These are phyloP conservation scores for Pentamera pediparva DNA, from an alignment of 53 echinoderm and acorn worm genomes.

Conservation along the genomic window DNA sequence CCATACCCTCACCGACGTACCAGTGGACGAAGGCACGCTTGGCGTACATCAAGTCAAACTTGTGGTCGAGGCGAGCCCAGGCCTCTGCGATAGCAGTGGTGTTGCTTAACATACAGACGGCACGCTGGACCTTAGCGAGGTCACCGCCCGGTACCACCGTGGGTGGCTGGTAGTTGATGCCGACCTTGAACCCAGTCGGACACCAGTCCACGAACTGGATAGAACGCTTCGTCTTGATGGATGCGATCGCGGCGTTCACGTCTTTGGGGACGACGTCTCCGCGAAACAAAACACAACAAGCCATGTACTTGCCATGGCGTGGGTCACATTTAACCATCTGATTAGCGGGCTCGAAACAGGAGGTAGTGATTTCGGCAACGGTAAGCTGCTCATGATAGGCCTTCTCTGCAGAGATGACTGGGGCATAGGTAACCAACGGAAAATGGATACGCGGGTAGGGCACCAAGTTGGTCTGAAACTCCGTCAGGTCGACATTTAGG, in stretches of 20 bases:
- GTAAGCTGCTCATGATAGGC: no score
- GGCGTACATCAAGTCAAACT: constrained; percentile 99
- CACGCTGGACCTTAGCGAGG: constrained; percentile 98
- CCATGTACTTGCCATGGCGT: no score
- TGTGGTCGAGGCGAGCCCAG: constrained; percentile 98
- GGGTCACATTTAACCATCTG: no score
- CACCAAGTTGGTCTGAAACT: no score
- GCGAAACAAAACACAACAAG: not conserved
- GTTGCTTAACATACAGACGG: constrained; percentile 99
- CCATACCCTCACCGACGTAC: constrained; percentile 99
- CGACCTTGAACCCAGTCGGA: constrained; percentile 99
- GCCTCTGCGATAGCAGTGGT: constrained; percentile 99
- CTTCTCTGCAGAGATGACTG: no score
- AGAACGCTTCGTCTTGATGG: constrained; percentile 97
- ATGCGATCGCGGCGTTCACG: constrained; percentile 94
- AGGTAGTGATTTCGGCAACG: no score
- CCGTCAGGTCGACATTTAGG: no score
- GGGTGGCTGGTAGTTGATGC: constrained; percentile 98
- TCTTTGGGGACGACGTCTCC: constrained; percentile 91
- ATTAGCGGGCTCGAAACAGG: no score
- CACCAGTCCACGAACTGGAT: constrained; percentile 99
- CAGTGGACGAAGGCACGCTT: constrained; percentile 99
- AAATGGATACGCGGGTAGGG: no score
- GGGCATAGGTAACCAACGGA: no score
- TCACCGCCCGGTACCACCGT: constrained; percentile 96